These are phyloP conservation scores for Regulus satrapa DNA, from an alignment of 2,113 vertebrate genomes.

Conservation along the genomic window DNA sequence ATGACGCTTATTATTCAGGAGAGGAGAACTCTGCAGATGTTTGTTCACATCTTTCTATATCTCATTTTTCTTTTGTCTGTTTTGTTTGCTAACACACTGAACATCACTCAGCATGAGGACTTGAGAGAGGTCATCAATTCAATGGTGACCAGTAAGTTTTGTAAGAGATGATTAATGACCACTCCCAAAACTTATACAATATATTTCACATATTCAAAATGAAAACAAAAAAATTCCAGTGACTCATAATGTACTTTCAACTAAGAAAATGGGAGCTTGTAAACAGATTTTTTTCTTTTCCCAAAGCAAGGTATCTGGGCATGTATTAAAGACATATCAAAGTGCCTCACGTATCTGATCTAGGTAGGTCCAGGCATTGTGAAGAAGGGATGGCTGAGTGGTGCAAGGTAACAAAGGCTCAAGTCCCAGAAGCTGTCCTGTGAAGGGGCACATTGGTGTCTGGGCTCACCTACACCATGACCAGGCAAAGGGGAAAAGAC, in stretches of 20 bases:
- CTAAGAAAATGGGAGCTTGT: background rate
- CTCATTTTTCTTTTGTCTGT: background rate
- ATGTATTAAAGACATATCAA: background rate
- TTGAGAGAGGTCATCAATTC: background rate
- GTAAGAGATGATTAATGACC: background rate
- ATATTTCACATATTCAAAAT: background rate
- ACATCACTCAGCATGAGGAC: background rate
- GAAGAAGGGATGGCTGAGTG: background rate
- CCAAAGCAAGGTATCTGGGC: background rate
- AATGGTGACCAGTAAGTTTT: background rate
- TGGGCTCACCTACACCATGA: background rate
- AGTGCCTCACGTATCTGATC: background rate
- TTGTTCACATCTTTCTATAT: background rate
- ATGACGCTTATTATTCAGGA: constrained; percentile 39
- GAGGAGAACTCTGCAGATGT: constrained; percentile 32
- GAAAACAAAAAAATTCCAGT: background rate
- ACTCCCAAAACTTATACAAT: background rate
- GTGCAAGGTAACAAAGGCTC: background rate
- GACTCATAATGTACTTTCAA: background rate
- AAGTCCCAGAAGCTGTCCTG: background rate
- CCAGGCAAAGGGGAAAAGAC: background rate
- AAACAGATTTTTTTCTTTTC: background rate
- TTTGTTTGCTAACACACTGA: background rate
- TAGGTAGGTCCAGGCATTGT: background rate
- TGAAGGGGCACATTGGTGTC: rapidly evolving